phyloP scores from a whole-genome alignment of 1,140 invertebrate species.

The Halesus radiatus region DNA sequence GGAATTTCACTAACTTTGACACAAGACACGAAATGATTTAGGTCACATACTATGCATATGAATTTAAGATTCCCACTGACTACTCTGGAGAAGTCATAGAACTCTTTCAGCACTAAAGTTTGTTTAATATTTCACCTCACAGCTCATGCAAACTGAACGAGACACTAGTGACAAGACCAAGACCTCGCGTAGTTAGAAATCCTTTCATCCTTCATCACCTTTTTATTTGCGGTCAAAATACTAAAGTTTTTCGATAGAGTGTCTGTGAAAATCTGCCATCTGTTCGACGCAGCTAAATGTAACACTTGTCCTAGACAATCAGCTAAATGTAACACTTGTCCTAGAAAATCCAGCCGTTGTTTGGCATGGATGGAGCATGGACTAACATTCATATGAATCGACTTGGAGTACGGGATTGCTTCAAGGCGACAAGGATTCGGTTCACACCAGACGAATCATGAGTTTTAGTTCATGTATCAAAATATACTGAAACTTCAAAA shows the following conservation, averaged over 20 bases:
- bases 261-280: slow-evolving; percentile 54
- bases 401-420: slow-evolving; percentile 11
- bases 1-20: too few relatives aligned
- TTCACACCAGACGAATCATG: neutral
- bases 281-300: slow-evolving; percentile 54
- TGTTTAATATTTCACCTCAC: neutral
- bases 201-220: slow-evolving; percentile 34
- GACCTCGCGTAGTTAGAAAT: slow-evolving; percentile 38
- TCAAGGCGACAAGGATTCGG: slow-evolving; percentile 9
- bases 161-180: slow-evolving; percentile 31
- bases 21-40: too few relatives aligned
- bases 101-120: too few relatives aligned
- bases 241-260: slow-evolving; percentile 45
- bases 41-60: too few relatives aligned
- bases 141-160: neutral
- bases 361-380: slow-evolving; percentile 8
- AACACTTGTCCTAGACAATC: slow-evolving; percentile 39
- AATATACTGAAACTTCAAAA: slow-evolving; percentile 52
- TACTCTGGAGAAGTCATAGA: too few relatives aligned
- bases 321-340: slow-evolving; percentile 48
- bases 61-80: too few relatives aligned
- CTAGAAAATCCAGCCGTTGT: slow-evolving; percentile 10
- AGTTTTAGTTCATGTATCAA: slow-evolving; percentile 39
- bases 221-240: slow-evolving; percentile 47
- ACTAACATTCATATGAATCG: slow-evolving; percentile 26